Base-by-base conservation (phyloP, 2,113 vertebrate genomes). In the Saguinus imperator region DNA sequence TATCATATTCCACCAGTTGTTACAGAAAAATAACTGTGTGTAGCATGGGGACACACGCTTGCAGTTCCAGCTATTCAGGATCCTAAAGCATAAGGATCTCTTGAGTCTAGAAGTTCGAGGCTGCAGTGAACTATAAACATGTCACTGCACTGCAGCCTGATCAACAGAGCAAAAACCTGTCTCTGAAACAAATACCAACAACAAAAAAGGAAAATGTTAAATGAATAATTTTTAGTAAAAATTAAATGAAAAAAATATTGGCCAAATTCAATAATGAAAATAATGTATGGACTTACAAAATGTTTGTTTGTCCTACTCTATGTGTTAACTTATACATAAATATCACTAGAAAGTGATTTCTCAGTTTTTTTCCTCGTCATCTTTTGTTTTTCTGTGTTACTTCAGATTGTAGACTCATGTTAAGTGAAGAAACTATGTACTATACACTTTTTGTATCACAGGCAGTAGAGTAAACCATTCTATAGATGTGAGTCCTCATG, bases 401-500 rank as follows among this genome's bases (percentile, higher is more conserved):
- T 83, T 92, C 32, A 58, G 52, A 76, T 77, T 88, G 72, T n/a
- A 72, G 16, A 72, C 6, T 0, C 18, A 18, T 45, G 16, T 72
- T 66, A 95, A 95, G 37, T 88, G 61, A 27, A 93, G 9, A 6
- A 83, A 45, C 10, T 70, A n/a, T 92, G 35, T 57, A 80, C n/a
- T 87, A 43, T 80, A 89, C 25, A 29, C 18, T 91, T 21, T 87
- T 95, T 96, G 50, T 70, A 87, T 91, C 64, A 45, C 8, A 89
- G 37, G 11, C 12, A 35, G 21, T 57, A 80, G 9, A 80, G 9
- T 40, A 95, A 89, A 75, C 3, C 32, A 48, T 79, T 89, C 91
- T 91, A 95, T 48, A 97, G 89, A 94, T 81, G 79, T 92, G 61
- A 83, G 4, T 3, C 32, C 91, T 94, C 92, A 96, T 96, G 91